Percentiles rank a stretch among this genome's conserved stretches.
Conservation (phyloP, 2,888 invertebrate genomes). For the Aphodius sticticus region DNA sequence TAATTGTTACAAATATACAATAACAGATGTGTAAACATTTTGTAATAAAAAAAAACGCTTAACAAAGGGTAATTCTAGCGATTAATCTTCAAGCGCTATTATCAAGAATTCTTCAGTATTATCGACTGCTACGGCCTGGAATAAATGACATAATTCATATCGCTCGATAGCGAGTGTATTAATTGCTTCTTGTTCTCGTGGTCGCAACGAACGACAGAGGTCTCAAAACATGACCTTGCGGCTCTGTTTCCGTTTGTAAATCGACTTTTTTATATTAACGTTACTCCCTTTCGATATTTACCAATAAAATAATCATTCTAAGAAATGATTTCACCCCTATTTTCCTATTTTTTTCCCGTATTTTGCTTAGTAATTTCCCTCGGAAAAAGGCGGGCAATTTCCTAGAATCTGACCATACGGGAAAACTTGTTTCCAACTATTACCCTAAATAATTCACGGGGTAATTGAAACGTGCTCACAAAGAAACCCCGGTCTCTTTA, state of each 20-base stretch:
- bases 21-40: neutral
- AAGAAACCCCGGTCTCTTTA: neutral
- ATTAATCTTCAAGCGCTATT: neutral
- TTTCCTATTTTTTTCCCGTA: neutral
- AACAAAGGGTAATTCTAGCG: neutral
- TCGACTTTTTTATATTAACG: neutral
- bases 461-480: neutral
- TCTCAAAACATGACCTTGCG: neutral
- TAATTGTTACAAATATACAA: neutral
- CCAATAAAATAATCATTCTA: too few relatives aligned
- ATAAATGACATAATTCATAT: neutral
- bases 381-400: neutral
- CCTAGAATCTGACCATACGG: neutral
- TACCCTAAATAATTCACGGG: neutral
- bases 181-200: slow-evolving; percentile 4
- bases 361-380: neutral
- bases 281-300: neutral
- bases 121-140: neutral
- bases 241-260: neutral
- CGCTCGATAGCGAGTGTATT: neutral
- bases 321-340: too few relatives aligned
- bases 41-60: neutral
- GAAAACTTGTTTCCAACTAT: neutral
- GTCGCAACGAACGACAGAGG: neutral
- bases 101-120: neutral